Conservation (phyloP, 1,140 invertebrate species). For the Aphelenchoides besseyi region DNA sequence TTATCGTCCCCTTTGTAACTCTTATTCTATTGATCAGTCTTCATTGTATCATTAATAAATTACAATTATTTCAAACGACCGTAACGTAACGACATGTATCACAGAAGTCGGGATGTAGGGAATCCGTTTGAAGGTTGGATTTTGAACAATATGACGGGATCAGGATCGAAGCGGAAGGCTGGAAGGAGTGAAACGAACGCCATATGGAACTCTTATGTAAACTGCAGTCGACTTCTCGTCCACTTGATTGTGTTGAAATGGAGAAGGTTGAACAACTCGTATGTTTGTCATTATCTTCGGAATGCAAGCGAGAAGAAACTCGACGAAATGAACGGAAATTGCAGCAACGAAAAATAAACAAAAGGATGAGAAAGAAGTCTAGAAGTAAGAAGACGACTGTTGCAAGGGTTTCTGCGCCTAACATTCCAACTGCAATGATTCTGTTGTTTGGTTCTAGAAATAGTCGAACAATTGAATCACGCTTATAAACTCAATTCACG, state of each 20-base stretch:
- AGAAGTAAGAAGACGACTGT: neutral
- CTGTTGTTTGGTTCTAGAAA: no score
- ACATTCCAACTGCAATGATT: no score
- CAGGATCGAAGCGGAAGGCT: neutral
- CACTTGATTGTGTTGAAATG: neutral
- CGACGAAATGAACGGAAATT: neutral
- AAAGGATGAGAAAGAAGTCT: neutral
- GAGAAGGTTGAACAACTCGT: neutral
- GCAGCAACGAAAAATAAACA: neutral
- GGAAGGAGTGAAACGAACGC: neutral
- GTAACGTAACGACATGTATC: neutral
- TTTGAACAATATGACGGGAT: no score
- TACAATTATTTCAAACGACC: neutral
- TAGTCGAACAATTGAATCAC: no score
- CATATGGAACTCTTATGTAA: neutral
- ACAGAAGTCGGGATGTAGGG: neutral
- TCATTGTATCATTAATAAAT: slow-evolving; percentile 7
- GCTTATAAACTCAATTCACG: no score
- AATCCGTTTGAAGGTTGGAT: no score
- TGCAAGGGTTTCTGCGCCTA: neutral
- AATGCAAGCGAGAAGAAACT: no score
- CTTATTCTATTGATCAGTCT: no score
- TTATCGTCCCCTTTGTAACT: no score
- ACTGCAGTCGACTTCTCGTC: neutral
- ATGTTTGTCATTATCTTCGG: neutral